Evolutionary conservation across 2,888 invertebrate genomes (phyloP).

Genomic region (Synergus japonicus): DNA sequence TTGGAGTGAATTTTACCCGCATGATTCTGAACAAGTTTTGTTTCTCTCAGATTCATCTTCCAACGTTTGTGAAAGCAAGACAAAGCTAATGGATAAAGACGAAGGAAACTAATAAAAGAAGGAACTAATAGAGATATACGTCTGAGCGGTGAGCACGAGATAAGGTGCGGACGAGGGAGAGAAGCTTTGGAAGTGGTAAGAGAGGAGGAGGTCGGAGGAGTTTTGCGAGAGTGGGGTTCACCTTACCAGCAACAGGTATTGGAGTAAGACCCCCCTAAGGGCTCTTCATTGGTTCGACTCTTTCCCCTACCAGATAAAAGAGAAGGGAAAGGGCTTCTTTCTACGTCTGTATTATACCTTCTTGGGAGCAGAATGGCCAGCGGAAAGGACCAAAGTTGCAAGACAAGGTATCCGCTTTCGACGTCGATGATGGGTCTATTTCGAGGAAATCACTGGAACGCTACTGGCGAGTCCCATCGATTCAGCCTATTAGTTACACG

Average conservation of each 20-base stretch:
- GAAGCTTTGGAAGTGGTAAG: slow-evolving; percentile 42
- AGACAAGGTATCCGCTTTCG: slow-evolving; percentile 54
- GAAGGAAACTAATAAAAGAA: slow-evolving; percentile 41
- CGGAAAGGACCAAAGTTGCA: slow-evolving; percentile 52
- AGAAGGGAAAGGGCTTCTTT: slow-evolving; percentile 58
- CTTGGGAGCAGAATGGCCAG: slow-evolving; percentile 52
- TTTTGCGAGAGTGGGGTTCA: slow-evolving; percentile 64
- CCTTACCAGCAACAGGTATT: slow-evolving; percentile 74
- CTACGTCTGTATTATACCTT: slow-evolving; percentile 59
- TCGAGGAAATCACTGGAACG: slow-evolving; percentile 61
- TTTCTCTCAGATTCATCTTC: slow-evolving; percentile 28
- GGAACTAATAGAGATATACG: slow-evolving; percentile 44
- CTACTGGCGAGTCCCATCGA: slow-evolving; percentile 52
- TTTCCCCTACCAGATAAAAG: slow-evolving; percentile 61
- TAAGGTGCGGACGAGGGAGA: slow-evolving; percentile 45
- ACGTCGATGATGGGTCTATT: slow-evolving; percentile 62
- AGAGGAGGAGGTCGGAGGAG: slow-evolving; percentile 39
- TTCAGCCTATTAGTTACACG: slow-evolving; percentile 40
- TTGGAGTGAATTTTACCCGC: slow-evolving; percentile 61
- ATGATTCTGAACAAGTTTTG: slow-evolving; percentile 50
- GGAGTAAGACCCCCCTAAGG: slow-evolving; percentile 66
- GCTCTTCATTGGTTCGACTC: slow-evolving; percentile 70
- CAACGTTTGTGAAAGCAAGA: slow-evolving; percentile 40
- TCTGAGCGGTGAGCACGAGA: slow-evolving; percentile 21
- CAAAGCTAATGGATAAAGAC: slow-evolving; percentile 44